Evolutionary conservation across 2,113 vertebrate genomes (phyloP).

Genomic region (Crocuta crocuta): DNA sequence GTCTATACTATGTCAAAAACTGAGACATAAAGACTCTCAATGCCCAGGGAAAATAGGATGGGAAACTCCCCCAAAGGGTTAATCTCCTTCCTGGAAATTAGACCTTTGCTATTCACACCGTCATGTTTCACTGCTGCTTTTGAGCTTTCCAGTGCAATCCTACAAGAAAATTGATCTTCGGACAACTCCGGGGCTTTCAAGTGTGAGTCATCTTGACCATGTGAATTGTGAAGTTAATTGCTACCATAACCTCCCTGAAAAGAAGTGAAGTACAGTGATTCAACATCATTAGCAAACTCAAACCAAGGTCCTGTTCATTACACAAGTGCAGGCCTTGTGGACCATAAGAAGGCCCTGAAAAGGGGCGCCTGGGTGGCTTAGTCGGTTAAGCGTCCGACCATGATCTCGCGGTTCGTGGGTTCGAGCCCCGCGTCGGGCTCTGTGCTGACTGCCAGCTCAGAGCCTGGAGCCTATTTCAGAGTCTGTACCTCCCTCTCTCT

Average conservation of each 20-base stretch:
- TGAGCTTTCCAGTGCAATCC: background rate
- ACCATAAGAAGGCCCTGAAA: background rate
- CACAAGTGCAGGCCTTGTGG: rapidly evolving
- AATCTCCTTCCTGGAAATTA: background rate
- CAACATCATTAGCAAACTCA: background rate
- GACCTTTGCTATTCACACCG: background rate
- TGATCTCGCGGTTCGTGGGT: too few relatives aligned
- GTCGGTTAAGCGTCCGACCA: too few relatives aligned
- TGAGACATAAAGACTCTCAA: background rate
- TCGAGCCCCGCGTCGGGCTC: too few relatives aligned
- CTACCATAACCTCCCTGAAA: background rate
- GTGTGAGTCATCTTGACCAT: background rate
- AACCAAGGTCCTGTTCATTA: rapidly evolving
- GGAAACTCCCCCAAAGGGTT: background rate
- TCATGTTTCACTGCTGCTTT: background rate
- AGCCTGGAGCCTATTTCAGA: too few relatives aligned
- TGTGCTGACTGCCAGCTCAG: too few relatives aligned
- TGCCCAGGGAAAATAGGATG: background rate
- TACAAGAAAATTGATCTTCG: background rate
- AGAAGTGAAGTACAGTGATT: background rate
- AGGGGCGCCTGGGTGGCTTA: too few relatives aligned
- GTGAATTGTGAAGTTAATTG: background rate
- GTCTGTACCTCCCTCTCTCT: too few relatives aligned
- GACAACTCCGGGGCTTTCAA: background rate
- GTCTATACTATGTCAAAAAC: background rate